Evolutionary conservation across 2,888 invertebrate species (phyloP).

Genomic region (Caenorhabditis sinica): DNA sequence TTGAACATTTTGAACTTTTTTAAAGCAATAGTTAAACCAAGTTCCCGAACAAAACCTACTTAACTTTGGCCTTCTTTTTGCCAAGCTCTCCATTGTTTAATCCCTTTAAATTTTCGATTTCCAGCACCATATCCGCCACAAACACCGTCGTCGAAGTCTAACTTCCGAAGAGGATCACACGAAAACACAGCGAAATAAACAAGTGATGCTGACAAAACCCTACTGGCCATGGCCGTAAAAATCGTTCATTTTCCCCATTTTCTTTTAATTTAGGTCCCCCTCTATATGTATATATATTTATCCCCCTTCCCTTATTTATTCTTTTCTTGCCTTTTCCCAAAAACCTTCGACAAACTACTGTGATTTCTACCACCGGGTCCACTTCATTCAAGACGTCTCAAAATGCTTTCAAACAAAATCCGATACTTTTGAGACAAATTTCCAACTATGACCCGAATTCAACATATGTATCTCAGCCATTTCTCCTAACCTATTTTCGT

Average conservation of each 20-base stretch:
- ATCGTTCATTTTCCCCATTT: slow-evolving; percentile 19
- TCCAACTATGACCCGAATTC: slow-evolving; percentile 27
- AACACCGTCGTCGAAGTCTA: slow-evolving; percentile 70
- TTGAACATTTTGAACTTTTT: too few relatives aligned
- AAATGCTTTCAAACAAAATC: slow-evolving; percentile 43
- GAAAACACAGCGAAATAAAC: slow-evolving; percentile 72
- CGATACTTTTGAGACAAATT: slow-evolving; percentile 31
- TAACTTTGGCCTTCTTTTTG: background rate
- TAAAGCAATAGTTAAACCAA: too few relatives aligned
- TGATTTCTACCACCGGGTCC: slow-evolving; percentile 38
- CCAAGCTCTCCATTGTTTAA: background rate
- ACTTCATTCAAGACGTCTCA: slow-evolving; percentile 27
- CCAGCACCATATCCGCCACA: slow-evolving; percentile 72
- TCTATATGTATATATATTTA: slow-evolving; percentile 41
- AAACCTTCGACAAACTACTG: slow-evolving; percentile 26
- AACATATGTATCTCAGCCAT: slow-evolving; percentile 36
- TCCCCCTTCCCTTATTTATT: slow-evolving; percentile 27
- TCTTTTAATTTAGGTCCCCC: background rate
- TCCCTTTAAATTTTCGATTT: slow-evolving; percentile 18
- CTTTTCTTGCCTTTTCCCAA: slow-evolving; percentile 35
- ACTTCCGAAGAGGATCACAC: slow-evolving; percentile 71
- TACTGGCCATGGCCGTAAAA: slow-evolving; percentile 80
- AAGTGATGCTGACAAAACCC: slow-evolving; percentile 78
- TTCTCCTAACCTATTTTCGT: slow-evolving; percentile 25
- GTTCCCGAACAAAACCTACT: too few relatives aligned